Evolutionary conservation across 1,140 invertebrate species (phyloP).

Genomic region (Monochamus saltuarius): DNA sequence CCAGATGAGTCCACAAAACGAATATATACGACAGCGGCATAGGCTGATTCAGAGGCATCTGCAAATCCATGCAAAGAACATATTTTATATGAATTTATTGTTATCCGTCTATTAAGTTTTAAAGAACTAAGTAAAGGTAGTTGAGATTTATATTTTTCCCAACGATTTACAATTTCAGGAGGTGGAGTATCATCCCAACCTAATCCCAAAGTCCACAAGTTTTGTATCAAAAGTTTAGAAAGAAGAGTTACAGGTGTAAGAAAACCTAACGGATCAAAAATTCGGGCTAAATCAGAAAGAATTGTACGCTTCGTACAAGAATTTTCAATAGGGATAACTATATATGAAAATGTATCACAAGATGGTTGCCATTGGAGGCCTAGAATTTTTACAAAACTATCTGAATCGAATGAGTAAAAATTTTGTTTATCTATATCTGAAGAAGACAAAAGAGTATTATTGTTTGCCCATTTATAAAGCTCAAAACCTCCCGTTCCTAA

Average conservation of each 20-base stretch:
- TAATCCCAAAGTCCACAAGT: not conserved
- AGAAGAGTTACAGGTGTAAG: not conserved
- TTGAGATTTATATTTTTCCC: no score
- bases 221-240: slow-evolving; percentile 2
- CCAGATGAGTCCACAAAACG: no score
- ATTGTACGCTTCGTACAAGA: not conserved
- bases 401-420: not conserved
- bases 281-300: not conserved
- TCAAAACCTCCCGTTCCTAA: slow-evolving; percentile 2
- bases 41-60: no score
- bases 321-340: not conserved
- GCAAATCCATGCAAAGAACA: no score
- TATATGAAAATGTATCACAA: not conserved
- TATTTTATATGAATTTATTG: no score
- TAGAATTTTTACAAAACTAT: not conserved
- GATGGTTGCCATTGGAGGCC: slow-evolving; percentile 1
- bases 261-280: slow-evolving; percentile 12
- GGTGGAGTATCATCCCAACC: slow-evolving; percentile 7
- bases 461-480: slow-evolving; percentile 48
- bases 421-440: not conserved
- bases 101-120: no score
- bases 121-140: no score
- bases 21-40: no score
- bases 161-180: no score
- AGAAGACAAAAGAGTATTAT: slow-evolving; percentile 38